These are phyloP conservation scores for Pocillopora verrucosa DNA, from an alignment of 64 coral and sea anemone species.

Conservation along the genomic window DNA sequence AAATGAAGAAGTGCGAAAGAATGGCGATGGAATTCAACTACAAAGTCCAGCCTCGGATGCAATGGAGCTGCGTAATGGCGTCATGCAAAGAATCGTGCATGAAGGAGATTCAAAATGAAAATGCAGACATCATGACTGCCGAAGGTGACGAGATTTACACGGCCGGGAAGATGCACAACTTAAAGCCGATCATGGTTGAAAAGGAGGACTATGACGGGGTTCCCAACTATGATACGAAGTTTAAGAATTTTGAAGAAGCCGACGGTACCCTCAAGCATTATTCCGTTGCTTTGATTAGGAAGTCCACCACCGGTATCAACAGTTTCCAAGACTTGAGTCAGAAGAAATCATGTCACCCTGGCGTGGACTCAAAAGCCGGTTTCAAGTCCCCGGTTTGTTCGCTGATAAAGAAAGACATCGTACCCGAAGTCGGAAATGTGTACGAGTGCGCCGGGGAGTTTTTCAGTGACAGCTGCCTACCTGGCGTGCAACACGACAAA, in stretches of 20 bases:
- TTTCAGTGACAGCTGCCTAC: conserved; percentile 62
- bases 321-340: conserved; percentile 11
- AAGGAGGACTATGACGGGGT: conserved; percentile 1
- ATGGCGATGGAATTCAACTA: conserved; percentile 72
- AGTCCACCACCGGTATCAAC: neutral
- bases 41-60: conserved; percentile 18
- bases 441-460: conserved; percentile 44
- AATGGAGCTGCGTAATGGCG: conserved; percentile 58
- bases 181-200: conserved; percentile 49
- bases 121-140: conserved; percentile 45
- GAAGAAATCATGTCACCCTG: conserved; percentile 56
- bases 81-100: conserved; percentile 18
- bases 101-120: conserved; percentile 26
- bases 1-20: conserved; percentile 63
- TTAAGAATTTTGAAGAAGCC: neutral
- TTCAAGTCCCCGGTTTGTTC: conserved; percentile 74
- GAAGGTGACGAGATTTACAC: conserved; percentile 60
- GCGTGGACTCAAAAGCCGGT: conserved; percentile 31
- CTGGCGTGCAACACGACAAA: conserved; percentile 22
- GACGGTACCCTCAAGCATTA: conserved; percentile 24
- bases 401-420: conserved; percentile 24
- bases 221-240: neutral
- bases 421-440: conserved; percentile 26
- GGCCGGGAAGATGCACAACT: conserved; percentile 7
- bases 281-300: conserved; percentile 45